Conservation (phyloP, 2,113 vertebrate species). For the Grammomys dolichurus region DNA sequence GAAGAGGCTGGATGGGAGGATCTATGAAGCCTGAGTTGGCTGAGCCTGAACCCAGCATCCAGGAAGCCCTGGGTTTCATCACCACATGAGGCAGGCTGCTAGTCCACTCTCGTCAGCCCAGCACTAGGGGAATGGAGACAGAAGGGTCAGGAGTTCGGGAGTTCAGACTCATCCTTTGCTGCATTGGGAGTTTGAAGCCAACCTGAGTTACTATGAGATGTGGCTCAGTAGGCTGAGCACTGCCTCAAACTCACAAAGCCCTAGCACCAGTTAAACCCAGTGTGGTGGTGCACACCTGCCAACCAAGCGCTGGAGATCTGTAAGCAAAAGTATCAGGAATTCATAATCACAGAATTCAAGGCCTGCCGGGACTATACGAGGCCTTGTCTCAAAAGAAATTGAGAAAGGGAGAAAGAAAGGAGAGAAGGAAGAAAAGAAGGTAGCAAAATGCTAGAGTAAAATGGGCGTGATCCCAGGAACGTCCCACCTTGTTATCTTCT, state of each 20-base stretch:
- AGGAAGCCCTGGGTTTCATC: not conserved
- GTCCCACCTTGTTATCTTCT: not conserved
- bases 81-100: not conserved
- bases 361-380: not conserved
- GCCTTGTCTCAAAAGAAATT: not conserved
- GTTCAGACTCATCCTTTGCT: not conserved
- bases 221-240: not conserved
- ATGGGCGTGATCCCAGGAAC: too few species aligned
- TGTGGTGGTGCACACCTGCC: not conserved
- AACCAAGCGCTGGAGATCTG: not conserved
- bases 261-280: not conserved
- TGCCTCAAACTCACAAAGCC: not conserved
- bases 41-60: not conserved
- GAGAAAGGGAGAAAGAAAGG: not conserved
- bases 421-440: not conserved
- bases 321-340: too few species aligned
- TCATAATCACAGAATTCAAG: not conserved
- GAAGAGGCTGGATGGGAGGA: not conserved
- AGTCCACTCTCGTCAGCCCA: not conserved
- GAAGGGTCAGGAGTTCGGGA: not conserved
- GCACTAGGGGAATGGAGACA: not conserved
- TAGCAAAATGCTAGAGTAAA: not conserved
- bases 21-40: not conserved
- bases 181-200: not conserved
- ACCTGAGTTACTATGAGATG: not conserved